Conservation (phyloP, 2,113 vertebrate genomes). For the Vulpes lagopus region DNA sequence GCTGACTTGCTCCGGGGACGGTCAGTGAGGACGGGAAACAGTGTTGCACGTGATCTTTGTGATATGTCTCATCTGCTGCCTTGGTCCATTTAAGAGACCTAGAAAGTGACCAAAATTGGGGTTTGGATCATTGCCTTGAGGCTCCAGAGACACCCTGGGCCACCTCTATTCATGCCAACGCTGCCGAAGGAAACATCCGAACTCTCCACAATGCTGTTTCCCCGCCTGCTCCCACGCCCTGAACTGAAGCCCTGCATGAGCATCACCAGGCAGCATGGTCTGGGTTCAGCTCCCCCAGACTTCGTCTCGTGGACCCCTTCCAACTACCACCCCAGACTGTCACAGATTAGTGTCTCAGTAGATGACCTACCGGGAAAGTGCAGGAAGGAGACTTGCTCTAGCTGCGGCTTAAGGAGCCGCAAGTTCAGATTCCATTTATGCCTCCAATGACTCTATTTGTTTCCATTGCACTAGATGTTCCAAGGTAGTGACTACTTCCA, state of each 20-base stretch:
- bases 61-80: background rate
- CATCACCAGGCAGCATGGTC: background rate
- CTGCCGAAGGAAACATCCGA: background rate
- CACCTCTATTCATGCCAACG: background rate
- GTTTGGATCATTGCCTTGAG: background rate
- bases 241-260: background rate
- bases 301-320: background rate
- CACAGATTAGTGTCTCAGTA: conserved; percentile 19
- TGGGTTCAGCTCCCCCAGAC: background rate
- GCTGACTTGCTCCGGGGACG: background rate
- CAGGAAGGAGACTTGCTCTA: conserved; percentile 23
- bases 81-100: background rate
- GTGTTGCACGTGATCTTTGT: background rate
- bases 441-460: conserved; percentile 73
- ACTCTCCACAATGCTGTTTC: background rate
- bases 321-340: background rate
- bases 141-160: background rate
- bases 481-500: conserved; percentile 82
- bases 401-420: conserved; percentile 28
- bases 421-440: conserved; percentile 72
- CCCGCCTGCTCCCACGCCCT: background rate
- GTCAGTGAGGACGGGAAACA: background rate
- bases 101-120: background rate
- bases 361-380: conserved; percentile 29
- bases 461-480: conserved; percentile 63